Conservation (phyloP, 2,113 vertebrate genomes). For the Carassius auratus region DNA sequence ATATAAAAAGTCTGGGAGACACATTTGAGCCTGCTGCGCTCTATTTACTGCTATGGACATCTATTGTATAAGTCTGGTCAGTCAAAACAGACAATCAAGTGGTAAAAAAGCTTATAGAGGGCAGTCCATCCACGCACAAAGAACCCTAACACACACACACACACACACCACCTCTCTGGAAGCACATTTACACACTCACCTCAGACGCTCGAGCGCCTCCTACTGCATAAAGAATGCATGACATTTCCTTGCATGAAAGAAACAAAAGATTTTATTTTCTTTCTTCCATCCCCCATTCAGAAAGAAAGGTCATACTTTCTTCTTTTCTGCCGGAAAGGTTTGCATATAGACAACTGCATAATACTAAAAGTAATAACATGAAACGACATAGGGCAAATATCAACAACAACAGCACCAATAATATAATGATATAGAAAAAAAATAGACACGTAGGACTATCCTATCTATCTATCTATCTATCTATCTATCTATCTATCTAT, state of each 20-base stretch:
- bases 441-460: too few species aligned
- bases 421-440: not conserved
- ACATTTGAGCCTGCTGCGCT: not conserved
- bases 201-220: slow-evolving; percentile 1
- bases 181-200: slow-evolving; percentile 3
- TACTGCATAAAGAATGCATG: not conserved
- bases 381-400: not conserved
- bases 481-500: too few species aligned
- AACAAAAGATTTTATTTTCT: not conserved
- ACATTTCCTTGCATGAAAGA: slow-evolving; percentile 1
- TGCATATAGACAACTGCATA: not conserved
- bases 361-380: not conserved
- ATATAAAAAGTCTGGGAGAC: not conserved
- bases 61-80: not conserved
- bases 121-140: not conserved
- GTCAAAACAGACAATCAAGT: slow-evolving; percentile 13
- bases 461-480: too few species aligned
- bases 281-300: slow-evolving; percentile 18
- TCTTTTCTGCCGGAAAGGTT: not conserved
- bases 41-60: not conserved
- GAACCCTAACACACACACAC: not conserved
- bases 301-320: not conserved
- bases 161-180: not conserved
- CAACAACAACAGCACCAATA: not conserved
- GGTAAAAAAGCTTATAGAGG: slow-evolving; percentile 5